These are phyloP conservation scores for Antheraea mylitta DNA, from an alignment of 1,140 invertebrate species.

Conservation along the genomic window DNA sequence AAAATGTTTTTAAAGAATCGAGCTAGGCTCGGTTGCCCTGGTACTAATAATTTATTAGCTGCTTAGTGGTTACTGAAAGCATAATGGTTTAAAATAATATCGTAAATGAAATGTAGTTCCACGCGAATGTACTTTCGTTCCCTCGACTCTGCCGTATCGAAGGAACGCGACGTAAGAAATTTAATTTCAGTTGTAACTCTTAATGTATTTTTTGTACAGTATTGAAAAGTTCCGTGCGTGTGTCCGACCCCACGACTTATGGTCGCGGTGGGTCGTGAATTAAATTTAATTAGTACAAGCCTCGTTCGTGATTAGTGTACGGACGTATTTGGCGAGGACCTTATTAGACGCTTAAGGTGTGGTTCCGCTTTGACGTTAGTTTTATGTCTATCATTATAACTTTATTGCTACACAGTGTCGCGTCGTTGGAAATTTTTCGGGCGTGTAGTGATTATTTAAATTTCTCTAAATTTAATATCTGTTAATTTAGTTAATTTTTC, in stretches of 20 bases:
- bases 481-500: no score
- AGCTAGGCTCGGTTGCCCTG: no score
- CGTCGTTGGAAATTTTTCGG: no score
- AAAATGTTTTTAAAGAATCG: no score
- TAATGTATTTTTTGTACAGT: background rate
- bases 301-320: conserved; percentile 30
- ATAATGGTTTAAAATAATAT: background rate
- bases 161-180: background rate
- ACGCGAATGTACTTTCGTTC: background rate
- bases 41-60: no score
- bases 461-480: no score
- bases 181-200: background rate
- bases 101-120: background rate
- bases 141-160: background rate
- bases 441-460: no score
- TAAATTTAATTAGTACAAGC: conserved; percentile 38
- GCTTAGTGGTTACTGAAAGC: no score
- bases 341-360: conserved; percentile 27
- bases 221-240: background rate
- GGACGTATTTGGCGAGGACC: conserved; percentile 34
- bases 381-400: background rate
- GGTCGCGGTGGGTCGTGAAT: conserved; percentile 39
- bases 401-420: no score
- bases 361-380: conserved; percentile 21
- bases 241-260: background rate